Conservation (phyloP, 2,797 vertebrate species). For the Myotis findleyi region DNA sequence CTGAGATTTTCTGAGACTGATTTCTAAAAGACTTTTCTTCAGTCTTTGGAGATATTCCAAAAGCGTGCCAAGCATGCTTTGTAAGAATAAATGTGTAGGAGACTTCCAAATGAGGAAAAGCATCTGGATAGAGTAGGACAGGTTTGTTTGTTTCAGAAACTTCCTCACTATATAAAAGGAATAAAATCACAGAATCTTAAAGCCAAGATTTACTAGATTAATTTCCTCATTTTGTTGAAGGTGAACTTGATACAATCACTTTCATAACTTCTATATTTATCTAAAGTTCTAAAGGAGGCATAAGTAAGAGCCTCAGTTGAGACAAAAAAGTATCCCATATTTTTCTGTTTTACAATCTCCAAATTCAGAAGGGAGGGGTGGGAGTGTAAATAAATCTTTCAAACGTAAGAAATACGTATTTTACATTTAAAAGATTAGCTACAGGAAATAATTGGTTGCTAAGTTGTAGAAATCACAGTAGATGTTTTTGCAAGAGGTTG, state of each 20-base stretch:
- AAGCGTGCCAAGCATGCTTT: neutral
- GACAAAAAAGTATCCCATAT: neutral
- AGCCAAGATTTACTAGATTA: neutral
- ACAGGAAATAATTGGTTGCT: neutral
- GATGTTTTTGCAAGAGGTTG: constrained; percentile 55
- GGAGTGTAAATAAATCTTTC: neutral
- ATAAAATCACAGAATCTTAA: neutral
- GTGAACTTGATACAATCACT: neutral
- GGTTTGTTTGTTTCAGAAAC: neutral
- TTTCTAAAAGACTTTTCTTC: neutral
- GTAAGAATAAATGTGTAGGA: neutral
- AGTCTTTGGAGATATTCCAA: neutral
- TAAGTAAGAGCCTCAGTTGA: neutral
- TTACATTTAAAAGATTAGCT: neutral
- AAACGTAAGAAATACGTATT: neutral
- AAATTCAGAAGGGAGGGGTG: neutral
- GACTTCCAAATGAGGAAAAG: neutral
- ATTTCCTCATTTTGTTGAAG: constrained; percentile 17
- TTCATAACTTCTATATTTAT: neutral
- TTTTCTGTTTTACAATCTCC: neutral
- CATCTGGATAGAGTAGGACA: neutral
- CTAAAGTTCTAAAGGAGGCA: neutral
- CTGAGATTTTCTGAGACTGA: neutral
- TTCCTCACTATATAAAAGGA: neutral
- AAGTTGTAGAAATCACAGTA: constrained; percentile 41